Evolutionary conservation across 1,140 invertebrate genomes (phyloP).

Genomic region (Caerostris extrusa): DNA sequence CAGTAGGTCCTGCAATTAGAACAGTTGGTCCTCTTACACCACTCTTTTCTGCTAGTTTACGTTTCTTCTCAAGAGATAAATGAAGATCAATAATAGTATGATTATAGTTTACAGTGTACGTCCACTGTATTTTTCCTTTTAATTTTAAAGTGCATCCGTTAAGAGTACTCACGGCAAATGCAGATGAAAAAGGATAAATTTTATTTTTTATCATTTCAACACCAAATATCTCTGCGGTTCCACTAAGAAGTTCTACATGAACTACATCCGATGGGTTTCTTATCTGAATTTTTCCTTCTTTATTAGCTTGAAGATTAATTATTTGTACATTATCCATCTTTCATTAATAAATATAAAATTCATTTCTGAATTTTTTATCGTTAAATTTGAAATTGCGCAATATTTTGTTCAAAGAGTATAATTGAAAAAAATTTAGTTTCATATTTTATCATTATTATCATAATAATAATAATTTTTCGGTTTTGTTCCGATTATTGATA

Average conservation of each 20-base stretch:
- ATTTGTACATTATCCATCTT: not conserved
- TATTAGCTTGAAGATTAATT: constrained; percentile 91
- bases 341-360: not conserved
- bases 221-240: constrained; percentile 95
- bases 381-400: no score
- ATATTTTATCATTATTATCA: no score
- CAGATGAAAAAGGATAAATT: constrained; percentile 94
- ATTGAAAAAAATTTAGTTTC: no score
- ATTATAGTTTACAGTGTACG: constrained; percentile 96
- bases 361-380: no score
- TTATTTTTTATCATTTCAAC: constrained; percentile 97
- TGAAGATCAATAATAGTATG: constrained; percentile 98
- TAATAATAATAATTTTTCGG: no score
- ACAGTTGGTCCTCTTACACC: constrained; percentile 81
- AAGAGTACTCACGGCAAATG: constrained; percentile 97
- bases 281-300: constrained; percentile 95
- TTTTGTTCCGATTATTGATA: no score
- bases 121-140: constrained; percentile 92
- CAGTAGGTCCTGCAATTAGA: constrained; percentile 90
- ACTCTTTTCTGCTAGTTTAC: constrained; percentile 88
- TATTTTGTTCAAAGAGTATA: no score
- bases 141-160: constrained; percentile 91
- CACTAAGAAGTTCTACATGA: constrained; percentile 83
- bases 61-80: constrained; percentile 93
- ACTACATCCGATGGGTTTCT: constrained; percentile 90